Evolutionary conservation across 2,888 invertebrate genomes (phyloP), one percentile per base, ranked within the genome.

Genomic region (Trissolcus brochymenae): DNA sequence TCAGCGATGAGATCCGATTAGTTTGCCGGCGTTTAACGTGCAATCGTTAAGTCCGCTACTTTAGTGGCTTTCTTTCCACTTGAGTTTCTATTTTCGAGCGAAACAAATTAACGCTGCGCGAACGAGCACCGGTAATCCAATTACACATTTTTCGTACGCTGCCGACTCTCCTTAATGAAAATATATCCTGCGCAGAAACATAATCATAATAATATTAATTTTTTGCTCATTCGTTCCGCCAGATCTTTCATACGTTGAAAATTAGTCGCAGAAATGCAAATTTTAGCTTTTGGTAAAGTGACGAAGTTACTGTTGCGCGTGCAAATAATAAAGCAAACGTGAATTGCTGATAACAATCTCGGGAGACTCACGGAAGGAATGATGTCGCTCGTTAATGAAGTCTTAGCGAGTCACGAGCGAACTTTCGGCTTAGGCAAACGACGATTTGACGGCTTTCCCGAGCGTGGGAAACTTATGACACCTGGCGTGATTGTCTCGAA

Each of bases 1-100:
- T 64, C 60, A 21, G 64, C 62, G 62, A 60, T 65, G 77, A 51
- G 77, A 29, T 54, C 53, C 54, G 67, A 72, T 67, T 72, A 76
- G 72, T 49, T 59, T 13, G 54, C 29, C 57, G 50, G 43, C 68
- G 70, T 71, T 76, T 71, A 76, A 66, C 76, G 70, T 55, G 66
- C 71, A 60, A 76, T 71, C 66, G 71, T 76, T 66, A 56, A 76
- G 29, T 60, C 43, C 55, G 13, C 43, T 6, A 67, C 62, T 66
- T 53, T 51, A 61, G 46, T 40, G 43, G 60, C 70, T 70, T 65
- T 70, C 68, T 70, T 76, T 68, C 64, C 40, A 21, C 13, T 53
- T 35, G 17, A 25, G 64, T 75, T 68, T 68, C 68, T 76, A 70
- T 60, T 70, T 60, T 17, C 16, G 14, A 40, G 19, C 61, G 56